These are phyloP conservation scores for Nyleta sp. DNA, from an alignment of 2,888 invertebrate genomes.

Conservation along the genomic window DNA sequence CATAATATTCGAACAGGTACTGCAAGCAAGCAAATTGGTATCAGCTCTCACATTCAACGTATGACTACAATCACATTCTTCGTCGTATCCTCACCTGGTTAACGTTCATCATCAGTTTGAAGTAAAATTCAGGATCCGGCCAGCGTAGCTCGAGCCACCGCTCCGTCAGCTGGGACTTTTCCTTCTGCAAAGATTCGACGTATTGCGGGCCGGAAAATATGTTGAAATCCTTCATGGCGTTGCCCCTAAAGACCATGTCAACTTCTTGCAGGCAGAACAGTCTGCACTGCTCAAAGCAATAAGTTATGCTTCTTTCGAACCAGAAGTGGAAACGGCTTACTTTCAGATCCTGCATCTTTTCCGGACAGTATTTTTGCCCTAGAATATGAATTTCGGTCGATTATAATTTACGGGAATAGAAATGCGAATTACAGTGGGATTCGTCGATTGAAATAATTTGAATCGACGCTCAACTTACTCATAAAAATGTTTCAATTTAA, in stretches of 20 bases:
- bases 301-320: slow-evolving; percentile 9
- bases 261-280: slow-evolving; percentile 23
- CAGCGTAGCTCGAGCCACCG: slow-evolving; percentile 17
- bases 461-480: slow-evolving; percentile 26
- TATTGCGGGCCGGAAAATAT: not conserved
- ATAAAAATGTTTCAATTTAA: slow-evolving; percentile 5
- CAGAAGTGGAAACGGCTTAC: slow-evolving; percentile 16
- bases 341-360: slow-evolving; percentile 6
- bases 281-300: too few relatives aligned
- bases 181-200: slow-evolving; percentile 16
- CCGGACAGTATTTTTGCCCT: slow-evolving; percentile 8
- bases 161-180: not conserved
- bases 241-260: too few relatives aligned
- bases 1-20: slow-evolving; percentile 27
- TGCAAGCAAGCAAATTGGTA: too few relatives aligned
- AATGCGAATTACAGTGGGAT: not conserved
- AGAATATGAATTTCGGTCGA: not conserved
- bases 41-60: too few relatives aligned
- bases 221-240: slow-evolving; percentile 9
- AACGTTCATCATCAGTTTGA: slow-evolving; percentile 27
- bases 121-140: slow-evolving; percentile 30
- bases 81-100: slow-evolving; percentile 40
- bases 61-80: too few relatives aligned
- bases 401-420: not conserved
- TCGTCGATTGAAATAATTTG: not conserved